Conservation (phyloP, 1,140 invertebrate species). For the Philotrypesis tridentata region DNA sequence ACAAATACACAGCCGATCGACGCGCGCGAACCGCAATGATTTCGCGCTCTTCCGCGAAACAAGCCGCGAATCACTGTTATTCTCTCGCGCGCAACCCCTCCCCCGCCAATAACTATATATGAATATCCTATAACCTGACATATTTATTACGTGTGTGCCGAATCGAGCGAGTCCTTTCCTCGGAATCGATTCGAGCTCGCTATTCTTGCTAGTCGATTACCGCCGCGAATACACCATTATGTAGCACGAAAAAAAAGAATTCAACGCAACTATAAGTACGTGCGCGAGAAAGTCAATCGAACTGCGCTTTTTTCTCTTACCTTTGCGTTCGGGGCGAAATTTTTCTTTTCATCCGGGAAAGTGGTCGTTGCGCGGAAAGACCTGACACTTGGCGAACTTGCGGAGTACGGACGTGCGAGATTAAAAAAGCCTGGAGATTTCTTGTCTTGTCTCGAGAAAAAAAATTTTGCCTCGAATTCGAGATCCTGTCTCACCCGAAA, state of each 20-base stretch:
- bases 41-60: slow-evolving; percentile 22
- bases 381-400: no score
- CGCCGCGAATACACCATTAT: neutral
- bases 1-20: no score
- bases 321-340: neutral
- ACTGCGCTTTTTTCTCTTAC: neutral
- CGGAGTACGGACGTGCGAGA: neutral
- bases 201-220: slow-evolving; percentile 19
- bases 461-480: no score
- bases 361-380: neutral
- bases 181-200: slow-evolving; percentile 30
- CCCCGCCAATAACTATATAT: neutral
- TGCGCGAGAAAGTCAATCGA: neutral
- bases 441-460: no score
- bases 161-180: slow-evolving; percentile 25
- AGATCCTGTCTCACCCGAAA: no score
- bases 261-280: no score
- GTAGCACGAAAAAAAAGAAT: neutral
- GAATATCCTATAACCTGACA: neutral
- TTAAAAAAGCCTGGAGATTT: no score
- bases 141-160: neutral
- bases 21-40: slow-evolving; percentile 15
- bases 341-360: neutral
- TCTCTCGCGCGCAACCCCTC: neutral
- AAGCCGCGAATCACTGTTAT: slow-evolving; percentile 29